Evolutionary conservation across 2,797 vertebrate species (phyloP), one percentile per base, ranked within the genome.

Genomic region (Danio choprae): DNA sequence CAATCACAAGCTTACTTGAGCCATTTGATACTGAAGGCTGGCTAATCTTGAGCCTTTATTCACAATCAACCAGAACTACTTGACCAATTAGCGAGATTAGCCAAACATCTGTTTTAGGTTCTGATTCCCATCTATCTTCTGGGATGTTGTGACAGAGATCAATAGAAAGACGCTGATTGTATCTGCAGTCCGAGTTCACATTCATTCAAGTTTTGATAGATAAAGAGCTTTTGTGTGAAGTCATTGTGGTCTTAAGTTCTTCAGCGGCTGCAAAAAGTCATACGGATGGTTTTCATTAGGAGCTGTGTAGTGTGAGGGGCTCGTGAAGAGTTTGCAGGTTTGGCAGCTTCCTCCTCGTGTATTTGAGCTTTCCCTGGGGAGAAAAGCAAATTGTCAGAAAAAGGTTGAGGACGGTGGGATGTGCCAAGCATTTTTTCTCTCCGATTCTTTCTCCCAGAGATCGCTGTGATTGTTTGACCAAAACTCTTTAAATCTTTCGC

Each of bases 271-370:
- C 8, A 0, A 43, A 71, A 70, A 29, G 46, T 73, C 41, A 22
- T 55, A 56, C 16, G 59, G 41, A 65, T 80, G 78, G 60, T 80
- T 80, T 80, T 80, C 59, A 73, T 80, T 80, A 80, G 1, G 16
- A 73, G 10, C 22, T 22, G 1, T 65, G 69, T 16, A 38, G 50
- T 22, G 40, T 18, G 69, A 70, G 77, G 38, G 4, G 36, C 55
- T 71, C 4, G 7, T 10, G 56, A 79, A 72, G 59, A 79, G 50
- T 55, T 70, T 53, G 55, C 18, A 53, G 18, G 10, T 71, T 65
- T 80, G 78, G 59, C 69, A 65, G 51, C 48, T 72, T 73, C 22
- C 59, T 72, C 41, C 12, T 40, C 40, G 0, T 55, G 59, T 79
- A 44, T 59, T 55, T 64, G 69, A 73, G 50, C 38, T 64, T 80